Base-by-base conservation (phyloP, 2,797 vertebrate species). In the Amblyopsis hoosieri region DNA sequence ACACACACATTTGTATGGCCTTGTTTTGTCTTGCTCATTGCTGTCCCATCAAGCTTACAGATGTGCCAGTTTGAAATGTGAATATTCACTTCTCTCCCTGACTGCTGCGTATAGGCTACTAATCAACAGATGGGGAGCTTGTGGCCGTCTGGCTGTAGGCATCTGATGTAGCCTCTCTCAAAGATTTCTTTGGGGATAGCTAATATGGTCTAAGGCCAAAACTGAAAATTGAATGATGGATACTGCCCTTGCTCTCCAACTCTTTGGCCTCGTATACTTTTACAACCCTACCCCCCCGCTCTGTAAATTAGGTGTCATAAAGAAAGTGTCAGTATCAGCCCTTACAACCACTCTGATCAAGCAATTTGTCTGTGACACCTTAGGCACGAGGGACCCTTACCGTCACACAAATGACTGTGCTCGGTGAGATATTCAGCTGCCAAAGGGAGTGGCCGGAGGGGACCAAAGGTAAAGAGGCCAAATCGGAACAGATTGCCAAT, bases 1-100 rank as follows among this genome's bases (percentile, higher is more conserved):
- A 23, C 23, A 23, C 23, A 23, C 23, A 23, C 3, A 23, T 23
- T 23, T 23, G 23, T 23, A 23, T 23, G 23, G 69, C 74, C 19
- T 60, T 69, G 75, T 89, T 92, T 90, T 84, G 85, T 90, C 86
- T 81, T 77, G 70, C 66, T 90, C 78, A 75, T 77, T 75, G 81
- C 65, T 68, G 82, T 75, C 74, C 78, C 85, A 83, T 88, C 86
- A 79, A 82, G 82, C 80, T 76, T 72, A 75, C 70, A 71, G 81
- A 69, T 70, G 33, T 78, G 76, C 83, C 74, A 78, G 61, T 69
- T 67, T 89, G 77, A 90, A 89, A 90, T 87, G 91, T 88, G 87
- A 86, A 83, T 82, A 74, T 70, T 71, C 62, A 72, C 74, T 78
- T 71, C 64, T 60, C 86, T 87, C 90, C 87, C 71, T 82, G 77